phyloP scores from a whole-genome alignment of 2,888 invertebrate genomes.

The Ichneumon xanthorius region DNA sequence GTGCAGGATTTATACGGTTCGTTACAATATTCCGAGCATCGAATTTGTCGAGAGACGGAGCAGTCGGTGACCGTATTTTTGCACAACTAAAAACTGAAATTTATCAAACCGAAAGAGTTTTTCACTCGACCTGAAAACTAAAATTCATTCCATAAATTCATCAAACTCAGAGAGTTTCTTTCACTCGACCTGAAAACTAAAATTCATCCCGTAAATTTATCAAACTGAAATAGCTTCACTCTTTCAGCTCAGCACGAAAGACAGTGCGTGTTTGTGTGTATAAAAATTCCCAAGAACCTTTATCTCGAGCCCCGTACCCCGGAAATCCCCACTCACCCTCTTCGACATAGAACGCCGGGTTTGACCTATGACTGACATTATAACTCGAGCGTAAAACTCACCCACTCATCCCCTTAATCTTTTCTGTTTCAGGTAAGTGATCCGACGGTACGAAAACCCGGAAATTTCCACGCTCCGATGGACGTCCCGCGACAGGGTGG shows the following conservation, averaged over 20 bases:
- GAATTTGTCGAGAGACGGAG: not conserved
- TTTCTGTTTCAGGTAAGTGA: constrained; percentile 52
- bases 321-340: not conserved
- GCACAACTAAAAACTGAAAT: constrained; percentile 19
- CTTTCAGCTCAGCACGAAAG: no score
- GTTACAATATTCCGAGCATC: not conserved
- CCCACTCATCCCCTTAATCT: not conserved
- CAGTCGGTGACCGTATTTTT: not conserved
- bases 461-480: not conserved
- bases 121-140: not conserved
- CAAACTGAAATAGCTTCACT: not conserved
- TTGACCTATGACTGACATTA: constrained; percentile 36
- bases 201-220: not conserved
- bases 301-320: not conserved
- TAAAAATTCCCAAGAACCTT: constrained; percentile 3
- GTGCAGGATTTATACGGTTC: not conserved
- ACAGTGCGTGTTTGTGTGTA: not conserved
- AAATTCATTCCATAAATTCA: not conserved
- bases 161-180: not conserved
- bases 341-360: not conserved
- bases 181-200: not conserved
- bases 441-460: constrained; percentile 4
- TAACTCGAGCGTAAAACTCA: not conserved
- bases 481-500: not conserved
- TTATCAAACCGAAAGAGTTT: not conserved